phyloP scores from a whole-genome alignment of 92 coral and sea anemone species.

The Paramuricea clavata region DNA sequence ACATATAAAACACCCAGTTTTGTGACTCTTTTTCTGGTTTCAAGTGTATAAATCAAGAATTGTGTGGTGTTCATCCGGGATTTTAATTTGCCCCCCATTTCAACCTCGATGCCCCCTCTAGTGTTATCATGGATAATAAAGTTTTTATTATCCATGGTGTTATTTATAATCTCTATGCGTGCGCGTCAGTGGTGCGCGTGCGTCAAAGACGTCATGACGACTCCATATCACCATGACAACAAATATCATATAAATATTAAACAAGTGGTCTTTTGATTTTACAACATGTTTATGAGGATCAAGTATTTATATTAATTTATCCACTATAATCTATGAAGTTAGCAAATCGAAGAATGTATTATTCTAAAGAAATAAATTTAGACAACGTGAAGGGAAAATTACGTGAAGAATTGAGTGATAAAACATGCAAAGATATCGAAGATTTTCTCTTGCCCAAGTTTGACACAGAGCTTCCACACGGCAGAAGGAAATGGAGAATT shows the following conservation, averaged over 20 bases:
- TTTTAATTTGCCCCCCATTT: no score
- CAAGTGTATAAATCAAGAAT: no score
- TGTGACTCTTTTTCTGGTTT: no score
- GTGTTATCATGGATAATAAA: no score
- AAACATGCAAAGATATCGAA: conserved; percentile 37
- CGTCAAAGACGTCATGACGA: no score
- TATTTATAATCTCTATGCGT: no score
- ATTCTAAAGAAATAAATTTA: not conserved
- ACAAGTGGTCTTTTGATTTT: not conserved
- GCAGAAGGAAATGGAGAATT: conserved; percentile 65
- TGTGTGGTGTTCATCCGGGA: no score
- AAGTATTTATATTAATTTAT: not conserved
- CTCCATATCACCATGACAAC: not conserved
- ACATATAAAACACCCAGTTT: no score
- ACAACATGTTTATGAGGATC: not conserved
- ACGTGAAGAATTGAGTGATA: not conserved
- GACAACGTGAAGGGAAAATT: conserved; percentile 10
- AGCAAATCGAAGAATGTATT: not conserved
- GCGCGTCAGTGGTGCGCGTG: no score
- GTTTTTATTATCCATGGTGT: no score
- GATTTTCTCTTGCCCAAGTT: conserved; percentile 27
- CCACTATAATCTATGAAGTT: not conserved
- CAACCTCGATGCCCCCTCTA: no score
- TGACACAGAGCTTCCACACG: not conserved
- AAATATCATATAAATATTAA: not conserved